Conservation (phyloP, 2,888 invertebrate species). For the Piscicola geometra region DNA sequence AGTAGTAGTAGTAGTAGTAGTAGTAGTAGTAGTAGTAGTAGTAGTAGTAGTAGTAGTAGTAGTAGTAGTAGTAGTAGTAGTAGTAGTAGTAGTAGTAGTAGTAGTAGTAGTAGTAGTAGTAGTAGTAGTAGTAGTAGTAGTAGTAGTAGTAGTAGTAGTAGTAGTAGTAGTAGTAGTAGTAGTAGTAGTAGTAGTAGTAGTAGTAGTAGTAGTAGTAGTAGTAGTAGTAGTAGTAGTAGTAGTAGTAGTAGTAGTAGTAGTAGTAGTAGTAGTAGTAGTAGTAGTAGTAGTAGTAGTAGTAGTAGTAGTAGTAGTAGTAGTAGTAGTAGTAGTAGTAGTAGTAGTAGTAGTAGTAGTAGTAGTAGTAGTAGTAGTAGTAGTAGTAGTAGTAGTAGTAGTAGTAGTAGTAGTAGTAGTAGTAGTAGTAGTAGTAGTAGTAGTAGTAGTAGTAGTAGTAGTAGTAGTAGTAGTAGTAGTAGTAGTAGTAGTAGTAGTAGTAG, state of each 20-base stretch:
- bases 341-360: conserved; percentile 38
- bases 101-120: conserved; percentile 33
- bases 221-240: conserved; percentile 35
- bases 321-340: conserved; percentile 39
- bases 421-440: conserved; percentile 40
- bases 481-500: conserved; percentile 33
- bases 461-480: conserved; percentile 32
- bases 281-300: neutral
- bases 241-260: conserved; percentile 40
- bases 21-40: conserved; percentile 24
- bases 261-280: conserved; percentile 37
- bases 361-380: conserved; percentile 13
- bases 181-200: conserved; percentile 35
- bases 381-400: conserved; percentile 32
- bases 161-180: conserved; percentile 41
- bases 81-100: conserved; percentile 40
- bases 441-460: conserved; percentile 24
- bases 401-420: conserved; percentile 37
- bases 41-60: conserved; percentile 32
- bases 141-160: conserved; percentile 34
- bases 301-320: conserved; percentile 35
- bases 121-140: conserved; percentile 18
- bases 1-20: conserved; percentile 40
- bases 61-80: conserved; percentile 35
- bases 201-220: conserved; percentile 16